Evolutionary conservation across 2,888 invertebrate species (phyloP).

Genomic region (Lepidocyrtoides sp.): DNA sequence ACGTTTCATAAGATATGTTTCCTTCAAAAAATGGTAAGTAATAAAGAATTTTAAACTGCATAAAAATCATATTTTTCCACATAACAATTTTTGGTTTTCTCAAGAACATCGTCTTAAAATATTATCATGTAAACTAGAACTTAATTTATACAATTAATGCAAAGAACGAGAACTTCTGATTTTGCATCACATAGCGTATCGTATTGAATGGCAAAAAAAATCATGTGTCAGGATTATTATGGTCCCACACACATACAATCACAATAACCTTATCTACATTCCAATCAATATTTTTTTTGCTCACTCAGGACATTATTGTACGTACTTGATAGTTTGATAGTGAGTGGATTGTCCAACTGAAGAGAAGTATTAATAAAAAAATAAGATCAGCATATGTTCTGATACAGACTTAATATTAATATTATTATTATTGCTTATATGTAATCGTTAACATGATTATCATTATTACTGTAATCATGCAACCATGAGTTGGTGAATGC

Average conservation of each 20-base stretch:
- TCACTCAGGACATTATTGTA: too few species aligned
- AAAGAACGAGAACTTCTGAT: neutral
- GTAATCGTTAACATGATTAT: neutral
- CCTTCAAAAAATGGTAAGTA: constrained; percentile 37
- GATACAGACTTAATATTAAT: neutral
- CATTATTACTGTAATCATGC: constrained; percentile 1
- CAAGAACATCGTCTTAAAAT: neutral
- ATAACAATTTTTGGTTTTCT: neutral
- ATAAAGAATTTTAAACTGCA: neutral
- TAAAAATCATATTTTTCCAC: neutral
- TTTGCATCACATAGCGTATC: neutral
- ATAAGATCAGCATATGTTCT: too few species aligned
- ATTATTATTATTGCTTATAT: neutral
- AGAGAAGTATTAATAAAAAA: neutral
- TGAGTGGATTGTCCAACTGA: neutral
- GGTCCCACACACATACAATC: neutral
- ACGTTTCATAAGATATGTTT: neutral
- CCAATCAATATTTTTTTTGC: constrained; percentile 21
- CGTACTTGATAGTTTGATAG: neutral
- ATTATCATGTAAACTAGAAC: neutral
- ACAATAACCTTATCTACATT: constrained; percentile 5
- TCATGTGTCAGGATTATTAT: neutral
- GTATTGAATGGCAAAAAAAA: neutral
- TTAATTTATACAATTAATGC: neutral
- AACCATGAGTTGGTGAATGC: neutral